Percentiles rank a stretch among this genome's conserved stretches.
These are phyloP conservation scores for Eurytoma californica DNA, from an alignment of 2,888 invertebrate species.

Conservation along the genomic window DNA sequence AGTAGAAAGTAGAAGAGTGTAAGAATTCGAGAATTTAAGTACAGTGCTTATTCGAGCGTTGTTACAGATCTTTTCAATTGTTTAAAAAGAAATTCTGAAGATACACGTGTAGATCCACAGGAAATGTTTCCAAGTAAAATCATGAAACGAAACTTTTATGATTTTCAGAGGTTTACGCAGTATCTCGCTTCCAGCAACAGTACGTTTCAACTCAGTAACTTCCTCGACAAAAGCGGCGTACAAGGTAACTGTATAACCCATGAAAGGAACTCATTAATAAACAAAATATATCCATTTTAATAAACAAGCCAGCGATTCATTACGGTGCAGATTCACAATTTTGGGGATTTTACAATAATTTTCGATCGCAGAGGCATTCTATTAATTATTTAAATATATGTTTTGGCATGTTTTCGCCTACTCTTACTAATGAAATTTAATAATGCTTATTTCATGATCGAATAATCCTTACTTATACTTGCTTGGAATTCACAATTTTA, in stretches of 20 bases:
- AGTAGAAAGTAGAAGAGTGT: neutral
- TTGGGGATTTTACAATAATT: too few relatives aligned
- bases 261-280: neutral
- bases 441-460: too few relatives aligned
- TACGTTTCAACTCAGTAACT: conserved; percentile 98
- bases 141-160: conserved; percentile 15
- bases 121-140: conserved; percentile 2
- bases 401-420: too few relatives aligned
- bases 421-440: too few relatives aligned
- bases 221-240: conserved; percentile 97
- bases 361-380: too few relatives aligned
- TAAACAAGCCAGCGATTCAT: neutral
- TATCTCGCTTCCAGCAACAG: conserved; percentile 99
- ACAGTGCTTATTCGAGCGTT: neutral
- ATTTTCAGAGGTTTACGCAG: conserved; percentile 97
- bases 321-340: neutral
- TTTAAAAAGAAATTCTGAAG: neutral
- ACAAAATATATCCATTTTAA: neutral
- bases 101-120: neutral
- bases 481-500: too few relatives aligned
- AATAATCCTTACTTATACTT: too few relatives aligned
- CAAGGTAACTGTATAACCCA: conserved; percentile 85
- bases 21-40: neutral
- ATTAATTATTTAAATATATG: too few relatives aligned
- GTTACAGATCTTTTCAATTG: neutral